phyloP scores from a whole-genome alignment of 1,140 invertebrate genomes.

The Riptortus pedestris region DNA sequence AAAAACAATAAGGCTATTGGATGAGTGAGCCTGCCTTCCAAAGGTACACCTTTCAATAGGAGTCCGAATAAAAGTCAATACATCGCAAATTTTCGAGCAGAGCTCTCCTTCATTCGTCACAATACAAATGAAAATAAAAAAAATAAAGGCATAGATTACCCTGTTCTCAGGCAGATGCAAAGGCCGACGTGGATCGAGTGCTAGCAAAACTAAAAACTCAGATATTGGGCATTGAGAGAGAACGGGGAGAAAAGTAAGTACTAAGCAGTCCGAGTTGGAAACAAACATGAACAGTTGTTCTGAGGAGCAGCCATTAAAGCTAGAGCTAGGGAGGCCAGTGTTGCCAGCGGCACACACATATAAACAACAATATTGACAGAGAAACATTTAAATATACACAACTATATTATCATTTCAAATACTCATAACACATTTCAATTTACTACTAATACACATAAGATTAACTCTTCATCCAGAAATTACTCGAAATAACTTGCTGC shows the following conservation, averaged over 20 bases:
- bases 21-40: not conserved
- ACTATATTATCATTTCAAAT: no score
- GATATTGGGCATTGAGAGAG: not conserved
- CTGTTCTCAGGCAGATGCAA: not conserved
- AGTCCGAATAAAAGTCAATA: not conserved
- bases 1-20: not conserved
- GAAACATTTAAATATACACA: no score
- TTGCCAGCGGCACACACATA: not conserved
- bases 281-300: slow-evolving; percentile 16
- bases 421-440: no score
- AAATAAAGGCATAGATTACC: not conserved
- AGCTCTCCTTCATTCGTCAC: not conserved
- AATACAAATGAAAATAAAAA: not conserved
- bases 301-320: slow-evolving; percentile 3
- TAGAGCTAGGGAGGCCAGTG: not conserved
- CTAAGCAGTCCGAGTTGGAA: slow-evolving; percentile 1
- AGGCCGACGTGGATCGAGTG: not conserved
- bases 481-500: no score
- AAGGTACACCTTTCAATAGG: not conserved
- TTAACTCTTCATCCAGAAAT: no score
- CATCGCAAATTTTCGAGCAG: not conserved
- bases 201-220: not conserved
- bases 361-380: no score
- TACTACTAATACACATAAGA: no score
- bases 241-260: not conserved